Percentiles rank a stretch among this genome's conserved stretches.
Conservation (phyloP, 2,797 vertebrate genomes). For the Pipistrellus kuhlii region DNA sequence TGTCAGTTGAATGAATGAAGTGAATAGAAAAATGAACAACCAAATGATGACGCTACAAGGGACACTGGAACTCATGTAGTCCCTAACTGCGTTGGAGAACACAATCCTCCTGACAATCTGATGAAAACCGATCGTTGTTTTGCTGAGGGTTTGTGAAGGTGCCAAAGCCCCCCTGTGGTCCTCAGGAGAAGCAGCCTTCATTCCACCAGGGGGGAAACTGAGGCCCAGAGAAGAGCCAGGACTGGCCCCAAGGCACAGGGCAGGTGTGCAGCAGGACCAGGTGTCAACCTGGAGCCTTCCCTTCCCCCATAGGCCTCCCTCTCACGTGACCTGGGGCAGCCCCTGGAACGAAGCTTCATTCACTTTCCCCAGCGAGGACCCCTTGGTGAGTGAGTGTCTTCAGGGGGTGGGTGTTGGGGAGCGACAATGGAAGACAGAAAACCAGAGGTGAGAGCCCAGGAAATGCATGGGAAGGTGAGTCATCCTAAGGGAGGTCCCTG, state of each 20-base stretch:
- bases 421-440: background rate
- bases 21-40: background rate
- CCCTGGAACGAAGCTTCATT: background rate
- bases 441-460: background rate
- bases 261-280: background rate
- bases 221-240: background rate
- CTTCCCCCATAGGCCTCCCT: background rate
- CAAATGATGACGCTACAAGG: background rate
- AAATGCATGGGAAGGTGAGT: background rate
- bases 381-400: background rate
- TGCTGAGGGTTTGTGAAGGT: background rate
- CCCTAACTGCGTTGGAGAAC: background rate
- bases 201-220: background rate
- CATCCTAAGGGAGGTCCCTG: fast-evolving
- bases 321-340: fast-evolving
- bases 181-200: background rate
- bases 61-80: background rate
- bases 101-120: background rate
- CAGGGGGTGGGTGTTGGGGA: fast-evolving
- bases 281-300: background rate
- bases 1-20: background rate
- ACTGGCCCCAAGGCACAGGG: background rate
- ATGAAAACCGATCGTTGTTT: background rate
- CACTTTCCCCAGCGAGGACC: background rate
- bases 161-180: background rate